Evolutionary conservation across 2,888 invertebrate genomes (phyloP), one percentile per base, ranked within the genome.

Genomic region (Lobophora halterata): DNA sequence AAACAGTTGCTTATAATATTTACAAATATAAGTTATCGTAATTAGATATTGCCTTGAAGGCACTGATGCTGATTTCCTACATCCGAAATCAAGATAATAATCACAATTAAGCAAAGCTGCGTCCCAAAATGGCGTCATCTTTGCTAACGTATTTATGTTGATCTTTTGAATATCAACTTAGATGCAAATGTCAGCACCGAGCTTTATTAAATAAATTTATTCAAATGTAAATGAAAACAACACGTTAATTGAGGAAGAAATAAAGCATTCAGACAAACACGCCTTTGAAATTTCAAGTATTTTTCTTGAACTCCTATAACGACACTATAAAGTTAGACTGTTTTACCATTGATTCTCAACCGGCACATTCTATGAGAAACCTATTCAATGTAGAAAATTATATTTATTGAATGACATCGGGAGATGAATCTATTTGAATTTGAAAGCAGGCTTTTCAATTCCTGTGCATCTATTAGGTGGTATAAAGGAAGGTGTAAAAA

Each of bases 161-260:
- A 40, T 40, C 26, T 44, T 24, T 39, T 32, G 31, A 28, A 43
- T 46, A 39, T 46, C 30, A 35, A 46, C 46, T 36, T 35, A 27
- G 24, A 46, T 45, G 39, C 42, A 42, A 44, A 43, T 46, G 26
- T 29, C 29, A 35, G 30, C 32, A 6, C 18, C 26, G 31, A 28
- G 45, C 49, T 30, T 54, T 54, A 52, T 52, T 50, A 47, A 47
- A 52, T 47, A 31, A 39, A 40, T 51, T 45, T 53, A 51, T 55
- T 54, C 37, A 47, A 41, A 49, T 51, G 35, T 21, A 32, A 42
- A 28, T 24, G 31, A 21, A 29, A 32, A 37, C 27, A 34, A 29
- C 34, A 41, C 24, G 28, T 36, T 48, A 43, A 54, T 52, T 52
- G 49, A 50, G 50, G 51, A 53, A 49, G 46, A 11, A 39, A 49